Evolutionary conservation across 1,140 invertebrate genomes (phyloP).

Genomic region (Archivesica marissinica): DNA sequence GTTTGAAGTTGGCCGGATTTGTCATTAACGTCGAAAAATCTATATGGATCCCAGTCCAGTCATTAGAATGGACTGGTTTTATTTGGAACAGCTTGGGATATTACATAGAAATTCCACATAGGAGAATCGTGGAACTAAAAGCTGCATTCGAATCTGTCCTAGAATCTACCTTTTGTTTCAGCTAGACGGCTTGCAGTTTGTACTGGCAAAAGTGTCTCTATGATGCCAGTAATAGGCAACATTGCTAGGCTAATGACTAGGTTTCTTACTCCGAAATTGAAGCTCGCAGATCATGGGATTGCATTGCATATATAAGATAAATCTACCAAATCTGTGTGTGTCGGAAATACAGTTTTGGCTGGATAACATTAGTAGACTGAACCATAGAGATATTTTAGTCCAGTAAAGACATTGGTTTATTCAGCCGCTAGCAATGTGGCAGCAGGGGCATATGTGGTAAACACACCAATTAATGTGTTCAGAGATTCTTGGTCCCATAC

Average conservation of each 20-base stretch:
- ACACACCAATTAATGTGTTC: not conserved
- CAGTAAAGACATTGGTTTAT: not conserved
- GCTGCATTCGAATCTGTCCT: not conserved
- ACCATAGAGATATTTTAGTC: too few relatives aligned
- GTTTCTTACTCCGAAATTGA: conserved; percentile 7
- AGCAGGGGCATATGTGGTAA: not conserved
- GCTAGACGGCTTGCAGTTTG: conserved; percentile 1
- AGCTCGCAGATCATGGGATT: not conserved
- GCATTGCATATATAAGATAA: too few relatives aligned
- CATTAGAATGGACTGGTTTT: conserved; percentile 4
- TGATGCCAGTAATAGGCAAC: conserved; percentile 17
- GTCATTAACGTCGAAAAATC: not conserved
- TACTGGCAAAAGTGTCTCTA: conserved; percentile 20
- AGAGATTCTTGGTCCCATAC: not conserved
- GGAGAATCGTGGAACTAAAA: conserved; percentile 13
- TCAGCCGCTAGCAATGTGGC: not conserved
- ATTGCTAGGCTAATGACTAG: conserved; percentile 9
- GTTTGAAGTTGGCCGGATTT: not conserved
- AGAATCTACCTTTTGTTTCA: not conserved
- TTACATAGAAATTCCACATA: not conserved
- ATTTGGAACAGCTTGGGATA: not conserved
- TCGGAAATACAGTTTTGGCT: too few relatives aligned
- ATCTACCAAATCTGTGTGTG: too few relatives aligned
- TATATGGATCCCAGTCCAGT: not conserved
- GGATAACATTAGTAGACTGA: too few relatives aligned